Percentiles rank a stretch among this genome's conserved stretches.
These are phyloP conservation scores for Mythimna lalbum DNA, from an alignment of 2,888 invertebrate genomes.

Conservation along the genomic window DNA sequence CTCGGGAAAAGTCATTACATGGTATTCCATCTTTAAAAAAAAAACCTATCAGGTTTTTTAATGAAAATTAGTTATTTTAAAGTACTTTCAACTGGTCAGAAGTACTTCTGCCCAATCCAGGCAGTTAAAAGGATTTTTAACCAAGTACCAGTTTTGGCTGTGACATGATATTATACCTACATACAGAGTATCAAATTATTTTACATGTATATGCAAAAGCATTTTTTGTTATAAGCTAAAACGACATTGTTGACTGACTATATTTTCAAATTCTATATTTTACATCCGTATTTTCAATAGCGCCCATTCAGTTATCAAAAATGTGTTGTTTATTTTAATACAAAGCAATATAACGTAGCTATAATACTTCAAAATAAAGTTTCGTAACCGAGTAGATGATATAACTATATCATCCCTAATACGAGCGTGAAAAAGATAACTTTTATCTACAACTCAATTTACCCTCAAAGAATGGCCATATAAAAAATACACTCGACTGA, in stretches of 20 bases:
- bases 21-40: too few species aligned
- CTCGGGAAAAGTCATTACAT: too few species aligned
- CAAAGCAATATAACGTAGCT: not conserved
- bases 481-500: conserved; percentile 31
- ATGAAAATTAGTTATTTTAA: too few species aligned
- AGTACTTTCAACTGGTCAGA: too few species aligned
- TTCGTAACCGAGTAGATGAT: not conserved
- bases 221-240: not conserved
- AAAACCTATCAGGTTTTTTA: too few species aligned
- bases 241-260: not conserved
- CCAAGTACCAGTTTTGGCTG: too few species aligned
- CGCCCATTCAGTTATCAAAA: not conserved
- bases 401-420: not conserved
- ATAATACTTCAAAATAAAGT: not conserved
- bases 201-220: not conserved
- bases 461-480: not conserved
- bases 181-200: not conserved
- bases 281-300: not conserved
- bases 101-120: too few species aligned
- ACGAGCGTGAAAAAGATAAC: conserved; percentile 9
- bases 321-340: not conserved
- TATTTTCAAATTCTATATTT: not conserved
- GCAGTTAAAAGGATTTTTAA: too few species aligned
- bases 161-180: too few species aligned
- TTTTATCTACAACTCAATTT: conserved; percentile 25